These are phyloP conservation scores for Cromileptes altivelis DNA, from an alignment of 2,113 vertebrate genomes.

Conservation along the genomic window DNA sequence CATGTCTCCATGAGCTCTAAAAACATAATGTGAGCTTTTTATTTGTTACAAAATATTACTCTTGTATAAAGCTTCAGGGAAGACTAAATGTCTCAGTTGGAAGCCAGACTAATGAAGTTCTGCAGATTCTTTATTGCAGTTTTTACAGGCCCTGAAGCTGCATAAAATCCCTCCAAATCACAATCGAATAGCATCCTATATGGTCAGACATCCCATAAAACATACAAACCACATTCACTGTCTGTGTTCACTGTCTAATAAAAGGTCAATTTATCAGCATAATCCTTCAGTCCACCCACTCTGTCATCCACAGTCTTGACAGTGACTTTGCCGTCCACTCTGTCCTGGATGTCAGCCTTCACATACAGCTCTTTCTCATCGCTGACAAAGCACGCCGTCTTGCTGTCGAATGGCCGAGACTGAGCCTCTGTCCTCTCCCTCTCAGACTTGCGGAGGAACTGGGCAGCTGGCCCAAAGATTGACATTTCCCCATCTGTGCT, in stretches of 20 bases:
- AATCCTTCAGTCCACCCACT: constrained; percentile 74
- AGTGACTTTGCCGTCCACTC: constrained; percentile 77
- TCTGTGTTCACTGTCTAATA: constrained; percentile 9
- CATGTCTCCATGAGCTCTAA: neutral
- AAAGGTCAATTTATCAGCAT: constrained; percentile 9
- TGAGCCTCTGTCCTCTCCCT: constrained; percentile 86
- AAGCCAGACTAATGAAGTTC: constrained; percentile 3
- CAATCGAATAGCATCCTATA: neutral
- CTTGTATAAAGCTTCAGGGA: neutral
- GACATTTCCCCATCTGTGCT: constrained; percentile 82
- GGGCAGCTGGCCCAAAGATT: constrained; percentile 84
- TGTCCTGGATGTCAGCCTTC: constrained; percentile 86
- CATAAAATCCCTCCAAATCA: neutral
- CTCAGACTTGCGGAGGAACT: constrained; percentile 86
- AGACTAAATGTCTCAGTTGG: constrained; percentile 3
- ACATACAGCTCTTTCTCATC: constrained; percentile 84
- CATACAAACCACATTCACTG: neutral
- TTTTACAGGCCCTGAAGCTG: constrained; percentile 17
- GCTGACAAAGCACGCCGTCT: constrained; percentile 86
- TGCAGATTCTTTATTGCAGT: constrained; percentile 18
- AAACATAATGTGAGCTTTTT: neutral
- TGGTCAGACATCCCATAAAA: neutral
- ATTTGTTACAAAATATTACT: neutral
- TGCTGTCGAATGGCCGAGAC: constrained; percentile 87
- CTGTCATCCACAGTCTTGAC: constrained; percentile 86